Evolutionary conservation across 2,113 vertebrate species (phyloP), one percentile per base, ranked within the genome.

Genomic region (Sapajus apella): DNA sequence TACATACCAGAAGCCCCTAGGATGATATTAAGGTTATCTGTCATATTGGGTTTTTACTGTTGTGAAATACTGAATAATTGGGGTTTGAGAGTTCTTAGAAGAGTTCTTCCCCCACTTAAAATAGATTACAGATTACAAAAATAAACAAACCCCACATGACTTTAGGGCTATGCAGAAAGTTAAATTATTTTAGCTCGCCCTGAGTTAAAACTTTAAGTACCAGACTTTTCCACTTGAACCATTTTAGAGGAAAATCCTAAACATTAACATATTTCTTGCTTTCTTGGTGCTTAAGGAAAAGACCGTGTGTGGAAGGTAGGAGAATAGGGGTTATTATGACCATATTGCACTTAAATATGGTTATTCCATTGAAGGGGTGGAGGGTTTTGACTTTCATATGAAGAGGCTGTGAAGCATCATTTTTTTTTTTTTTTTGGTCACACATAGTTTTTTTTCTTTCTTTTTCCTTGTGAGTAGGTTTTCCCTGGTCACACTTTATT

Each of bases 361-460:
- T 75, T 72, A 72, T 92, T 96, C 37, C 21, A 35, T 3, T 94
- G 70, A 81, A 68, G 30, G 23, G 50, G 9, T n/a, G 1, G 27
- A 50, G 35, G 16, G 27, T 50, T 8, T 73, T 76, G 11, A 73
- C 21, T 90, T 94, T 20, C 18, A 6, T 40, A 20, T 61, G 43
- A 80, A 79, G 35, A 72, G 20, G 35, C 52, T 95, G 14, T 43
- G 61, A 75, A 84, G 13, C 16, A 13, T 75, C 17, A 50, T 47
- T 16, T 35, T 43, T 61, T 64, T 10, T 58, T 77, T 56, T 45
- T 52, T 23, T 75, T 92, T 81, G 73, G 32, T 66, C 13, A 72
- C 20, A 4, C 4, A 14, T 21, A 61, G 17, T 37, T 30, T 27
- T 23, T 23, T 32, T 14, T 14, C 4, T 0, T 0, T 0, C 6